These are phyloP conservation scores for Bubalus kerabau DNA, from an alignment of 2,113 vertebrate species.

Conservation along the genomic window DNA sequence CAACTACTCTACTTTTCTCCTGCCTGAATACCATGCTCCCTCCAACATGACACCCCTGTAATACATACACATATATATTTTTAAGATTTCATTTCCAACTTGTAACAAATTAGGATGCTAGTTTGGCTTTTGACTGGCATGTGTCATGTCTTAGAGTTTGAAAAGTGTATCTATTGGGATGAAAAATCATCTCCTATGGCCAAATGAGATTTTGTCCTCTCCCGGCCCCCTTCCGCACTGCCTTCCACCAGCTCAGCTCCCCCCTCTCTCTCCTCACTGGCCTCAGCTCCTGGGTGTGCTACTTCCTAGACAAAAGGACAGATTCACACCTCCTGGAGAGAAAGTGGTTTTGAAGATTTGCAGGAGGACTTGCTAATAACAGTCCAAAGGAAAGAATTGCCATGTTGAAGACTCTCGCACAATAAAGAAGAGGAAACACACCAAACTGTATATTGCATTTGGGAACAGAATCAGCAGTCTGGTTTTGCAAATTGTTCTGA, in stretches of 20 bases:
- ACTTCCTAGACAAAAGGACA: neutral
- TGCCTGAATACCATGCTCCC: neutral
- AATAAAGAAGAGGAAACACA: rapidly evolving
- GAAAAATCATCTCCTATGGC: neutral
- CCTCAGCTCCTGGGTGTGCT: neutral
- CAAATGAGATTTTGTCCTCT: no score
- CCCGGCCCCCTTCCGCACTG: neutral
- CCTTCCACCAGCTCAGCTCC: neutral
- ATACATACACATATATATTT: neutral
- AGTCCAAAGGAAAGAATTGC: rapidly evolving
- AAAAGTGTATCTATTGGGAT: neutral
- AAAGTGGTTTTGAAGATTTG: neutral
- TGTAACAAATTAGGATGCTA: neutral
- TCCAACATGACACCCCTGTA: neutral
- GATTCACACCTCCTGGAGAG: neutral
- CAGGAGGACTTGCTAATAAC: no score
- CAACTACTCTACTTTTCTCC: neutral
- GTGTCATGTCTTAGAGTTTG: no score
- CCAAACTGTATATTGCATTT: neutral
- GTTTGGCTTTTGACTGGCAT: neutral
- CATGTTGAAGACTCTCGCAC: rapidly evolving
- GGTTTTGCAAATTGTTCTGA: neutral
- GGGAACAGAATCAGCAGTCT: neutral
- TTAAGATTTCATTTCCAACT: neutral
- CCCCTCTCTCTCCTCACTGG: neutral